Conservation (phyloP, 2,797 vertebrate genomes). For the Artibeus jamaicensis region DNA sequence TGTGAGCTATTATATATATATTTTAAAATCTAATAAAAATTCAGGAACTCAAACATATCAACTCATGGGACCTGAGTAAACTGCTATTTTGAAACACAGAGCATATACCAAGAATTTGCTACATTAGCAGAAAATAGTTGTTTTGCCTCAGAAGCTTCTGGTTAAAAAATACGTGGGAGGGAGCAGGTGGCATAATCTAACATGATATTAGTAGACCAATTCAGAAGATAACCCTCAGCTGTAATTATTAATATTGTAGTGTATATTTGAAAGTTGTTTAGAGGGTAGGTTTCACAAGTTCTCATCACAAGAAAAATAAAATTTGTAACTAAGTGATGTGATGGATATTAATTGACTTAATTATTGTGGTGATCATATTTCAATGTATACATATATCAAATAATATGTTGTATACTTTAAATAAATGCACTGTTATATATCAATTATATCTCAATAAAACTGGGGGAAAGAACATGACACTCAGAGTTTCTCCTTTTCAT, state of each 20-base stretch:
- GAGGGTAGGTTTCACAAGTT: neutral
- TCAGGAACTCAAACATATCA: constrained; percentile 18
- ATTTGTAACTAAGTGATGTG: neutral
- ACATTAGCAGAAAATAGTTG: neutral
- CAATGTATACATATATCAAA: neutral
- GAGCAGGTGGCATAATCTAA: neutral
- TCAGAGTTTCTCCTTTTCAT: neutral
- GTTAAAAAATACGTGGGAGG: constrained; percentile 22
- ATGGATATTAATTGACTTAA: neutral
- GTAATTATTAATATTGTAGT: neutral
- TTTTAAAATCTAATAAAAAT: constrained; percentile 53
- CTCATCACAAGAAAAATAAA: neutral
- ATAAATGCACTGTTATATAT: neutral
- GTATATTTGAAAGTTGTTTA: neutral
- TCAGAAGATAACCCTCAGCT: neutral
- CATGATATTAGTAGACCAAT: neutral
- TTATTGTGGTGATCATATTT: neutral
- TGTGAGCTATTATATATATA: neutral
- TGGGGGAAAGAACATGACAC: neutral
- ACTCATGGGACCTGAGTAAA: constrained; percentile 11
- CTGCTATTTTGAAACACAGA: constrained; percentile 39
- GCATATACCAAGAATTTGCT: neutral
- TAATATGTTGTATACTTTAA: neutral
- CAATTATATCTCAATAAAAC: neutral
- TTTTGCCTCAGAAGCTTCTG: constrained; percentile 39